These are phyloP conservation scores for Tyria jacobaeae DNA, from an alignment of 2,888 invertebrate species.

Conservation along the genomic window DNA sequence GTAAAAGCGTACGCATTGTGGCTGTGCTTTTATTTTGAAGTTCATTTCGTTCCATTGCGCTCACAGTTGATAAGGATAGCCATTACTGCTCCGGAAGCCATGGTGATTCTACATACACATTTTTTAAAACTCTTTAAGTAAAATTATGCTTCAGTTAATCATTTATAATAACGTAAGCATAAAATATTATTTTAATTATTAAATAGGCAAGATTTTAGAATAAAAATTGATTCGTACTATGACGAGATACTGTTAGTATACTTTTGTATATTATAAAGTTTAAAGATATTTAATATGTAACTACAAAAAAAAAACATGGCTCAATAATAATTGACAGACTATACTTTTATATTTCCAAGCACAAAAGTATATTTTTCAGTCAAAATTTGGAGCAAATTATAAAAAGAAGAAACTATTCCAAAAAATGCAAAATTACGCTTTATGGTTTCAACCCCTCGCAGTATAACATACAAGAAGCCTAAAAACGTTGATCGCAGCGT, in stretches of 20 bases:
- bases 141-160: too few species aligned
- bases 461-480: slow-evolving; percentile 21
- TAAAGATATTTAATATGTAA: background rate
- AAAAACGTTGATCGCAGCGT: slow-evolving; percentile 54
- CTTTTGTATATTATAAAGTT: background rate
- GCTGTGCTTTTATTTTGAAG: too few species aligned
- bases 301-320: background rate
- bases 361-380: background rate
- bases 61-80: too few species aligned
- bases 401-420: background rate
- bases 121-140: too few species aligned
- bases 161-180: too few species aligned
- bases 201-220: background rate
- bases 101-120: too few species aligned
- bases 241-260: background rate
- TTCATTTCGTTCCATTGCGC: too few species aligned
- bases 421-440: background rate
- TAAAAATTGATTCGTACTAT: background rate
- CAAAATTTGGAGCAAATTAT: background rate
- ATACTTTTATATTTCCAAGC: slow-evolving; percentile 4
- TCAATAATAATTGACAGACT: background rate
- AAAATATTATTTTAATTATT: background rate
- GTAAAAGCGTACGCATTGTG: too few species aligned
- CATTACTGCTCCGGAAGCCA: too few species aligned
- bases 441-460: background rate